These are phyloP conservation scores for Alosa alosa DNA, from an alignment of 2,113 vertebrate genomes.

Conservation along the genomic window DNA sequence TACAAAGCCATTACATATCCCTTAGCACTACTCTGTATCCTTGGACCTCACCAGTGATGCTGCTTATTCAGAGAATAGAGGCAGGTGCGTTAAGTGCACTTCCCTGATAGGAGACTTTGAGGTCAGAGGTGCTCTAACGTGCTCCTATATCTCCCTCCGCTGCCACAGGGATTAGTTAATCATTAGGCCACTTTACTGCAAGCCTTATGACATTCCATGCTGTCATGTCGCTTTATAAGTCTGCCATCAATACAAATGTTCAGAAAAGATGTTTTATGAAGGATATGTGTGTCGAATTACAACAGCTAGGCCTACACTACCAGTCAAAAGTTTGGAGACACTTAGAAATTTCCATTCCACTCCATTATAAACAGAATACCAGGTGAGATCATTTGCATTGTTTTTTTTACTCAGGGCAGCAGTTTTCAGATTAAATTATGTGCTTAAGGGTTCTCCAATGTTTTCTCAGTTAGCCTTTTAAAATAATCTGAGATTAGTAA, in stretches of 20 bases:
- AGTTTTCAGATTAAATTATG: no score
- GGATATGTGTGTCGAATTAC: background rate
- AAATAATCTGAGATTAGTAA: no score
- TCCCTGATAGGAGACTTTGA: background rate
- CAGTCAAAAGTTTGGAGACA: no score
- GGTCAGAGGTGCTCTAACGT: background rate
- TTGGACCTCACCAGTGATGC: background rate
- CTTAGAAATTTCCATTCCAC: no score
- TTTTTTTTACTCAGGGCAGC: no score
- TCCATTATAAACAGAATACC: no score
- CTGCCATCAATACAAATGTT: background rate
- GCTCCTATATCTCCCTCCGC: background rate
- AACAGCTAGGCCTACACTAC: background rate
- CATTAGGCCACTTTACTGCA: constrained; percentile 13
- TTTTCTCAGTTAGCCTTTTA: no score
- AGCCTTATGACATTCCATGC: background rate
- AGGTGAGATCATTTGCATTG: no score
- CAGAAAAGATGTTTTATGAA: background rate
- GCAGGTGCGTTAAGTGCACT: background rate
- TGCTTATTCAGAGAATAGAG: background rate
- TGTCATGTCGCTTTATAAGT: constrained; percentile 4
- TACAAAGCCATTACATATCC: background rate
- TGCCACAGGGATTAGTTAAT: background rate
- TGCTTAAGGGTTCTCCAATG: no score
- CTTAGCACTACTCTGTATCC: background rate